These are phyloP conservation scores for Gadus chalcogrammus DNA, from an alignment of 2,113 vertebrate genomes.

Conservation along the genomic window DNA sequence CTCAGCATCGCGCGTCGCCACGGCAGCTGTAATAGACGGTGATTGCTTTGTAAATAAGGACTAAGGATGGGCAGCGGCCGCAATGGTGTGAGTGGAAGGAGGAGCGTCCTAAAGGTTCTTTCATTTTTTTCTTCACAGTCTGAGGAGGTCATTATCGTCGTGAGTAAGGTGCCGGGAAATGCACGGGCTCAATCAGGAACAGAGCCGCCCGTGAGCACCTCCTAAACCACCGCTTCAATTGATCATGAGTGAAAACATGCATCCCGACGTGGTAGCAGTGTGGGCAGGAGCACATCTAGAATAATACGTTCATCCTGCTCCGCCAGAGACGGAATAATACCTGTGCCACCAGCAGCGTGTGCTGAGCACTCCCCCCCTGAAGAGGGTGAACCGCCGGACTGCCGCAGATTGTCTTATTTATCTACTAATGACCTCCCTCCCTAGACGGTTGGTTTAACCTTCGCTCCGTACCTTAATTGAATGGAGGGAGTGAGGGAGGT, in stretches of 20 bases:
- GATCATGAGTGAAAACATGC: background rate
- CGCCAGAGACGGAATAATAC: background rate
- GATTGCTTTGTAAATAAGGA: conserved; percentile 37
- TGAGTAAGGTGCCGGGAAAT: background rate
- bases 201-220: background rate
- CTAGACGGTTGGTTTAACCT: conserved; percentile 37
- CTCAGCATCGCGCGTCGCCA: conserved; percentile 19
- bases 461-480: conserved; percentile 38
- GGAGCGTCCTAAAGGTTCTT: background rate
- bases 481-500: conserved; percentile 16
- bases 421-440: conserved; percentile 37
- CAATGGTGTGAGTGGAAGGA: background rate
- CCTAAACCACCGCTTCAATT: conserved; percentile 6
- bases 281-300: conserved; percentile 6
- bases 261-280: background rate
- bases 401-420: conserved; percentile 46
- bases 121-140: background rate
- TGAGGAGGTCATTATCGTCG: conserved; percentile 7
- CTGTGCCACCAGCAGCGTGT: conserved; percentile 6
- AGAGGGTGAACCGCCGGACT: conserved; percentile 22
- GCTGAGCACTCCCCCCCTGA: conserved; percentile 3
- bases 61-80: conserved; percentile 5
- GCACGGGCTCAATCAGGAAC: conserved; percentile 15
- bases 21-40: conserved; percentile 23
- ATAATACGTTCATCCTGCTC: background rate